Evolutionary conservation across 2,113 vertebrate species (phyloP).

Genomic region (Calidris pygmaea): DNA sequence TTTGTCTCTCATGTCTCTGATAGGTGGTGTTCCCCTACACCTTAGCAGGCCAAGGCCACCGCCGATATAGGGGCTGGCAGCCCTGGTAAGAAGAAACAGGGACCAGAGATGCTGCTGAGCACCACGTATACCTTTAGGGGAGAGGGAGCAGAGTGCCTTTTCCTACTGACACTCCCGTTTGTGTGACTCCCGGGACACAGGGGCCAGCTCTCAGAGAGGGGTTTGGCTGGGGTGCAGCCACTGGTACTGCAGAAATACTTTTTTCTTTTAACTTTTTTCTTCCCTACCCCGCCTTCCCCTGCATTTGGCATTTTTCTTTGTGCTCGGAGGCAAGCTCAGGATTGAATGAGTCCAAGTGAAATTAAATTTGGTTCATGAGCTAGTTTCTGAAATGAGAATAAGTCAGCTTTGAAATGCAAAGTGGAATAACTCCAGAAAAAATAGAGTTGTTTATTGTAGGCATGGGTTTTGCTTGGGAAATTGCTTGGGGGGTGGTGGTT

Average conservation of each 20-base stretch:
- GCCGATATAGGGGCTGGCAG: background rate
- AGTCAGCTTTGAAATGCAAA: background rate
- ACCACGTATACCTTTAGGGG: background rate
- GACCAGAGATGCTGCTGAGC: background rate
- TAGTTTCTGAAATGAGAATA: background rate
- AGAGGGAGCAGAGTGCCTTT: background rate
- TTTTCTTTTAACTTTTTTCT: background rate
- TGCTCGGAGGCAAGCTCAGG: background rate
- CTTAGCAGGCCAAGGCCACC: background rate
- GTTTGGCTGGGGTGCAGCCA: background rate
- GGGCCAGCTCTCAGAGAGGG: background rate
- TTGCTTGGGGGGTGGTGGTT: background rate
- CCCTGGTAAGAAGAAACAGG: background rate
- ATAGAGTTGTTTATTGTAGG: background rate
- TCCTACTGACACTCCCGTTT: background rate
- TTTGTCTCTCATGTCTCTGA: background rate
- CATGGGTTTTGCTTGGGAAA: background rate
- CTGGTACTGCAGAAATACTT: background rate
- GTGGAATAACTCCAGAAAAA: background rate
- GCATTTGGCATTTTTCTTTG: background rate
- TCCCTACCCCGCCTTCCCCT: background rate
- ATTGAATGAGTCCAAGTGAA: background rate
- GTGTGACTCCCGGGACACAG: background rate
- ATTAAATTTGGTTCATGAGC: background rate
- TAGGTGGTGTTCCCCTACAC: background rate